phyloP scores from a whole-genome alignment of 2,797 vertebrate species.

The Parauchenoglanis punctatus region DNA sequence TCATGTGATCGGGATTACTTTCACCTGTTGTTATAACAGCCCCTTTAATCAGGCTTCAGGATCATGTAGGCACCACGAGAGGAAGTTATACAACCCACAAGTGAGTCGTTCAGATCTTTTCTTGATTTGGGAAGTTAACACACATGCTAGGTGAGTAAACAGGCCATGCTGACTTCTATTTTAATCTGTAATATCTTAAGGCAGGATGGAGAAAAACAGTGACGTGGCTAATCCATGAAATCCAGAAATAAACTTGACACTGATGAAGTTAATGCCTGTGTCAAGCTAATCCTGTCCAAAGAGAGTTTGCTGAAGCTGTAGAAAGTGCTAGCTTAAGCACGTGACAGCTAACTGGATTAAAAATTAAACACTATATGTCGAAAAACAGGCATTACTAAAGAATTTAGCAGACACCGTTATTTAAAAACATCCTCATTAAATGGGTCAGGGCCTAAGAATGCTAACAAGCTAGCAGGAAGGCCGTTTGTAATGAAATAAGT shows the following conservation, averaged over 20 bases:
- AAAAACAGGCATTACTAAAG: neutral
- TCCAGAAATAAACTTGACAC: neutral
- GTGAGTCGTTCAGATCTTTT: neutral
- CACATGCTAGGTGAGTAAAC: neutral
- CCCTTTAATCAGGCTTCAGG: constrained; percentile 5
- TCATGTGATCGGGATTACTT: neutral
- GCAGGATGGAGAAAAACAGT: neutral
- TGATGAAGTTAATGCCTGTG: neutral
- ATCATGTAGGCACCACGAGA: neutral
- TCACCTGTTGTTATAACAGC: neutral
- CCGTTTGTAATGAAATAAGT: neutral
- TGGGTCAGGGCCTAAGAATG: neutral
- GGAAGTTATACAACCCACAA: too few species aligned
- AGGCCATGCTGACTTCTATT: too few species aligned
- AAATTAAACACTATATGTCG: neutral
- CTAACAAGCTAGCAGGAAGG: neutral
- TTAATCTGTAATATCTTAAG: neutral
- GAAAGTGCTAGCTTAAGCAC: neutral
- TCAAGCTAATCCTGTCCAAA: neutral
- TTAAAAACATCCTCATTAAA: neutral
- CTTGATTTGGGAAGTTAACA: neutral
- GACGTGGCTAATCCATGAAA: neutral
- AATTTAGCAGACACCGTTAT: neutral
- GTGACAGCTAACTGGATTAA: neutral
- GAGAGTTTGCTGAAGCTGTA: neutral